Evolutionary conservation across 2,797 vertebrate genomes (phyloP).

Genomic region (Dendrocincla fuliginosa): DNA sequence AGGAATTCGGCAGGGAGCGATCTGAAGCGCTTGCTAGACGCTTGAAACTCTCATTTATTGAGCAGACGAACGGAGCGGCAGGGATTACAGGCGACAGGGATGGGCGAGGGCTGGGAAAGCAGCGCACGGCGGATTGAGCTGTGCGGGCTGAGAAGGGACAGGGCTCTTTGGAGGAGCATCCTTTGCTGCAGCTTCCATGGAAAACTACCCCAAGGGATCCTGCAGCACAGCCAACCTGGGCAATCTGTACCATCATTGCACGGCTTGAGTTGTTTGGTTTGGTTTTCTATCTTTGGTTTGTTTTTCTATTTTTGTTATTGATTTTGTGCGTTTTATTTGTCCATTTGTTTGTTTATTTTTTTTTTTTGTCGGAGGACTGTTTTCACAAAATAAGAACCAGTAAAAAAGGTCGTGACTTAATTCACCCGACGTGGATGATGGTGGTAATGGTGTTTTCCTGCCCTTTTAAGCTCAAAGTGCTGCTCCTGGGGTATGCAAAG

Average conservation of each 20-base stretch:
- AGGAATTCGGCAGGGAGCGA: neutral
- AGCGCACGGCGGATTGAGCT: neutral
- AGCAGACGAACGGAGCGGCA: neutral
- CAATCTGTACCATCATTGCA: neutral
- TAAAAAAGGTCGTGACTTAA: neutral
- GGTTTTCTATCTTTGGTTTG: neutral
- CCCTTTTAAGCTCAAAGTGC: neutral
- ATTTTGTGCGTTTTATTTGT: neutral
- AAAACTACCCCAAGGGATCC: neutral
- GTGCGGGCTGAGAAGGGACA: neutral
- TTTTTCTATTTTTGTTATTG: neutral
- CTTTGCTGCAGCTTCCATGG: neutral
- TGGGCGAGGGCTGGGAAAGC: neutral
- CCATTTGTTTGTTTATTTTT: neutral
- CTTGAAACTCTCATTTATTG: neutral
- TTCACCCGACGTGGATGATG: neutral
- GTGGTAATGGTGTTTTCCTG: neutral
- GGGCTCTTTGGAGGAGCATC: neutral
- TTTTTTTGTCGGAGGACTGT: neutral
- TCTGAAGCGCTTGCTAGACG: neutral
- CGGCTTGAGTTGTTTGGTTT: neutral
- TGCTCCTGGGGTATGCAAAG: neutral
- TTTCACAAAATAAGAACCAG: neutral
- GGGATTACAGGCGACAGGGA: neutral
- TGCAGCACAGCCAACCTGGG: fast-evolving